Evolutionary conservation across 92 coral and sea anemone species (phyloP).

Genomic region (Phenganax subtilis): DNA sequence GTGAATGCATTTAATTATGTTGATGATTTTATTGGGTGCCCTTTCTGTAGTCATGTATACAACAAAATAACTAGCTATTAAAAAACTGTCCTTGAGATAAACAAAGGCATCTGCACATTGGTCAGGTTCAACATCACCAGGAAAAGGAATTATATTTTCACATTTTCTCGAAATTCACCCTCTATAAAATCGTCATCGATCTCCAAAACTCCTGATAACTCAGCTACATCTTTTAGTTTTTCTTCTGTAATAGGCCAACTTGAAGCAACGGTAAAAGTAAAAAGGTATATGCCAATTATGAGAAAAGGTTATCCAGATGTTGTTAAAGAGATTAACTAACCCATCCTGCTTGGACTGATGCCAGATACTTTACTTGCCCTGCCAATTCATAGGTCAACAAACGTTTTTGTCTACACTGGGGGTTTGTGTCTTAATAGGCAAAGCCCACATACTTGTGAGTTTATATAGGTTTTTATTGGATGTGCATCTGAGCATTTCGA

Average conservation of each 20-base stretch:
- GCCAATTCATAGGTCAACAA: too few relatives aligned
- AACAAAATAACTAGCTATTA: constrained; percentile 10
- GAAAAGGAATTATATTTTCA: constrained; percentile 43
- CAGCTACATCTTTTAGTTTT: constrained; percentile 41
- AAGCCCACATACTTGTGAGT: too few relatives aligned
- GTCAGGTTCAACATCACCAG: constrained; percentile 44
- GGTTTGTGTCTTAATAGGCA: too few relatives aligned
- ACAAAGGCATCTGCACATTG: constrained; percentile 50
- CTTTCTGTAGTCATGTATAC: not conserved
- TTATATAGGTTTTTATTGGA: too few relatives aligned
- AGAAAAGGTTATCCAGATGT: not conserved
- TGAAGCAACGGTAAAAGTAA: not conserved
- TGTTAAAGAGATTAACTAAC: not conserved
- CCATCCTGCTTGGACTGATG: not conserved
- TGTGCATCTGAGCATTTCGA: too few relatives aligned
- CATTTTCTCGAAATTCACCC: constrained; percentile 39
- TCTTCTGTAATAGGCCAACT: constrained; percentile 45
- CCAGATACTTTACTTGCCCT: too few relatives aligned
- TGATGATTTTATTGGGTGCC: too few relatives aligned
- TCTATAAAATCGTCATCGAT: constrained; percentile 34
- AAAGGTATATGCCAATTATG: not conserved
- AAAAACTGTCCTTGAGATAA: constrained; percentile 39
- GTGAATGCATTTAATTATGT: too few relatives aligned
- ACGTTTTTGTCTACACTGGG: too few relatives aligned
- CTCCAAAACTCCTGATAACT: constrained; percentile 38